phyloP scores from a whole-genome alignment of 1,140 invertebrate genomes.

The Drosophila lacertosa region DNA sequence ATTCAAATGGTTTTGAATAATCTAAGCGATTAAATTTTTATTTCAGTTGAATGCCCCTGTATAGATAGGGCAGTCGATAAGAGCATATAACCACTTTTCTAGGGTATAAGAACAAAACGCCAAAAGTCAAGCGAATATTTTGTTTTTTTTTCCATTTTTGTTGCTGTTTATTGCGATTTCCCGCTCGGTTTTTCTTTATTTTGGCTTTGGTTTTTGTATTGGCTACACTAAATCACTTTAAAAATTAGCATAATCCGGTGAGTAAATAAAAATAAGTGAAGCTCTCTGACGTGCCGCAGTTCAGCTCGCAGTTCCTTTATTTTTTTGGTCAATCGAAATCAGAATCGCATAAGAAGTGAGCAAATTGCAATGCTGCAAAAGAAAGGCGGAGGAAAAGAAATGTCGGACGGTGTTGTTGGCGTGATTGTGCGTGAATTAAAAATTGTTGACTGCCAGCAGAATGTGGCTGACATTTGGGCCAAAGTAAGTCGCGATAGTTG shows the following conservation, averaged over 20 bases:
- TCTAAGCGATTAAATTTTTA: too few relatives aligned
- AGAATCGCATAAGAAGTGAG: slow-evolving; percentile 31
- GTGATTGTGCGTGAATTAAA: background rate
- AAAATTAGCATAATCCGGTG: slow-evolving; percentile 82
- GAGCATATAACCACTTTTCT: too few relatives aligned
- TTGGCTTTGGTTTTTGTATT: slow-evolving; percentile 56
- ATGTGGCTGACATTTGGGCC: too few relatives aligned
- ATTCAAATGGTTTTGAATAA: too few relatives aligned
- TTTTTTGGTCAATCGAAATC: slow-evolving; percentile 40
- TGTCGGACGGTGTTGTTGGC: background rate
- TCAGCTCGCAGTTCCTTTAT: slow-evolving; percentile 40
- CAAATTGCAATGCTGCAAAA: slow-evolving; percentile 39
- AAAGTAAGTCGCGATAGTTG: background rate
- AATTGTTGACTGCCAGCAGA: background rate
- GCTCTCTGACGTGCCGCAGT: slow-evolving; percentile 57
- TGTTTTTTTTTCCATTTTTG: slow-evolving; percentile 15
- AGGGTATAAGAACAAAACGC: slow-evolving; percentile 11
- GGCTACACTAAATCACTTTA: slow-evolving; percentile 81
- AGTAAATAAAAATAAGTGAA: slow-evolving; percentile 82
- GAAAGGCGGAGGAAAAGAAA: slow-evolving; percentile 2
- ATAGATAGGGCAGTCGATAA: too few relatives aligned
- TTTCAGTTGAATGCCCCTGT: too few relatives aligned
- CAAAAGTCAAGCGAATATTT: slow-evolving; percentile 32
- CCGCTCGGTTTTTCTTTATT: background rate
- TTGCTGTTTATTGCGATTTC: slow-evolving; percentile 22